phyloP scores from a whole-genome alignment of 2,797 vertebrate species.

The Gambelia wislizenii region DNA sequence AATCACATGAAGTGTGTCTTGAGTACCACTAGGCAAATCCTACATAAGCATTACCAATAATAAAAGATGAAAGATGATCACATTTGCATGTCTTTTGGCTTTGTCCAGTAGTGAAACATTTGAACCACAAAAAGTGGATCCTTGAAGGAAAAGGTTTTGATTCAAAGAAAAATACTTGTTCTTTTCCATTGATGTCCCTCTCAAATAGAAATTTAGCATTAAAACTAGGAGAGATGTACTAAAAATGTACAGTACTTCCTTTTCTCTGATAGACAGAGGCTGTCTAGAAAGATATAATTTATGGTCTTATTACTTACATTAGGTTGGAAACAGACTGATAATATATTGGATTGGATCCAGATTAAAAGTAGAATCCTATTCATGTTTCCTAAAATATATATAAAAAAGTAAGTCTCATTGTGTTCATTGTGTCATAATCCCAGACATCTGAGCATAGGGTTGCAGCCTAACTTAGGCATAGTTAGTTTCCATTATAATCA shows the following conservation, averaged over 20 bases:
- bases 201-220: not conserved
- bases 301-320: not conserved
- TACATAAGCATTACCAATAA: constrained; percentile 2
- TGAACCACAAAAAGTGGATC: not conserved
- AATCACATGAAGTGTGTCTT: constrained; percentile 40
- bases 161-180: not conserved
- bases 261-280: not conserved
- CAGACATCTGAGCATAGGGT: not conserved
- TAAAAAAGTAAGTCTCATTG: not conserved
- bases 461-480: not conserved
- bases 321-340: not conserved
- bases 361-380: not conserved
- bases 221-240: not conserved
- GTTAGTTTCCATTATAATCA: not conserved
- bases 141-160: not conserved
- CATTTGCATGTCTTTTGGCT: not conserved
- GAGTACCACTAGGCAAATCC: constrained; percentile 41
- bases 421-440: not conserved
- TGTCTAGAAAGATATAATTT: not conserved
- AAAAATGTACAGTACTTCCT: not conserved
- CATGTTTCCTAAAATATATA: not conserved
- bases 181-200: not conserved
- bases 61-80: not conserved
- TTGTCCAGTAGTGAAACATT: not conserved
- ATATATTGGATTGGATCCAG: not conserved